Base-by-base conservation (phyloP, 1,140 invertebrate species). In the Drosophila kanapiae region DNA sequence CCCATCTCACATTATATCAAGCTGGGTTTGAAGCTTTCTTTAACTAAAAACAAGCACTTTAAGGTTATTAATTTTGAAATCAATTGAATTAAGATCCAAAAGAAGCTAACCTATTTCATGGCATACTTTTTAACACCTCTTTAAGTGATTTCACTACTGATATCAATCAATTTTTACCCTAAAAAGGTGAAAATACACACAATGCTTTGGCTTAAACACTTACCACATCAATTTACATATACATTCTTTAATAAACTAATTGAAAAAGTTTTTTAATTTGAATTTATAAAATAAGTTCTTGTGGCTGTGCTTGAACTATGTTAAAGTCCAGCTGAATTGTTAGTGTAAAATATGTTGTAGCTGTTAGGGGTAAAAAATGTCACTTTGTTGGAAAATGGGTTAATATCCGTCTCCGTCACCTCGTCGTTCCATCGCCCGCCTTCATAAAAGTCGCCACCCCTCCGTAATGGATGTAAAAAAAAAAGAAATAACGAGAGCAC, bases 351-450 rank as follows among this genome's bases (percentile, higher is more conserved):
- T 23, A 23, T 23, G 23, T 23, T 23, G 23, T 18, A 14, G 49
- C 8, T 56, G 31, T 38, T 53, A n/a, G 29, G 13, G n/a, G 29
- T 51, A 29, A 38, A 60, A 43, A 64, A 48, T 68, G 59, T 64
- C 14, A 68, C 47, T 33, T 35, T 43, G 13, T 31, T 16, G 47
- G 27, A 65, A 53, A 53, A 69, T 42, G 47, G 61, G 67, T 53
- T 70, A 70, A 70, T 70, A 67, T 68, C 62, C 51, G 16, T 23
- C 33, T 7, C 9, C 9, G 48, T 16, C 48, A 16, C 33, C 33
- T 1, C 31, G 33, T 35, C 14, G 6, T 4, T 1, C 38, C 13
- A n/a, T n/a, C 10, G 6, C 51, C 8, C 33, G 11, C 13, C 16
- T 33, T 13, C 61, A 67, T 67, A 35, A 53, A 69, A 37, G 47